Base-by-base conservation (phyloP, 2,797 vertebrate species). In the Cebuella pygmaea region DNA sequence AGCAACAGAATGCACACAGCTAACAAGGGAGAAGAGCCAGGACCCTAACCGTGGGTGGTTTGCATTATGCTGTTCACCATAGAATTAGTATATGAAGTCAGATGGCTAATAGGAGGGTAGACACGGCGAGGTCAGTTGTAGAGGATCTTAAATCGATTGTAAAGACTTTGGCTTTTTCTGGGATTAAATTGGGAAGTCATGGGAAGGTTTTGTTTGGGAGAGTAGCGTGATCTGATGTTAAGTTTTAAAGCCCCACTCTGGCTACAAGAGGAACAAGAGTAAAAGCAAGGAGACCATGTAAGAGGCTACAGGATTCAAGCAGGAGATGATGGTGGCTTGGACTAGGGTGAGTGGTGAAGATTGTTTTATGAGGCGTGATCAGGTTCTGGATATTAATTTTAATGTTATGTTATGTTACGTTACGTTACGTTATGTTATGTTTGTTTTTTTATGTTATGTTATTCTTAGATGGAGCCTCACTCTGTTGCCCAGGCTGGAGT, bases 301-400 rank as follows among this genome's bases (percentile, higher is more conserved):
- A 48, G 48, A 76, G 12, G 10, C 70, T 44, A 39, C 9, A 76
- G 39, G 19, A 87, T 61, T 26, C 8, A 27, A 87, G 33, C 36
- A 19, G 78, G 59, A 57, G 48, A n/a, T 70, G 57, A 46, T 48
- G 5, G 48, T 57, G 33, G 39, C 79, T 79, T 86, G 33, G 41
- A 93, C 8, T 89, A 46, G 33, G 22, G 17, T 57, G 24, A 50
- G 55, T 24, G 19, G 72, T 44, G 12, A 70, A 61, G 80, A 61
- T 84, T 36, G n/a, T 24, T 93, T 83, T 30, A 55, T 41, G 33
- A 95, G 70, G 72, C 30, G 7, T 36, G 7, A 50, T 70, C 41
- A 80, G 59, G 61, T 83, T 87, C 76, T 94, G 6, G 33, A 46
- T 92, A 72, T 81, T 57, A 39, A 57, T 57, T 39, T 96, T 95